Base-by-base conservation (phyloP, 2,888 invertebrate genomes). In the Galeopsomyia nigrocyanea region DNA sequence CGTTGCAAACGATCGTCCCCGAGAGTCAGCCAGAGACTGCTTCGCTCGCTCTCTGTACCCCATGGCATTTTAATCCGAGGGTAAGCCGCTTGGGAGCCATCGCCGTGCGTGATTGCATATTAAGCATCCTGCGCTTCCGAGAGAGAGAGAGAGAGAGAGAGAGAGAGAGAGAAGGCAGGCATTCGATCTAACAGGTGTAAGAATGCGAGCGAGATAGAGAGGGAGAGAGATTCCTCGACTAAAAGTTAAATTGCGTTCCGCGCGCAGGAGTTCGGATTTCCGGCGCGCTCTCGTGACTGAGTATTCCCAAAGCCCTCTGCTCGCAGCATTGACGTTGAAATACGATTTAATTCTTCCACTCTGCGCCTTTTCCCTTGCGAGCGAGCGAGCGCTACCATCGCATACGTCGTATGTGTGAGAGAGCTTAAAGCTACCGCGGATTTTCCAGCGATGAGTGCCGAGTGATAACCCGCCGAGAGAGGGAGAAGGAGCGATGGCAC, bases 181-280 rank as follows among this genome's bases (percentile, higher is more conserved):
- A 73, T 57, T 73, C 64, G 73, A 75, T 71, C 68, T 73, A 73
- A 75, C 73, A 68, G 75, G 70, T 75, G 66, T 70, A 73, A 70
- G 71, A 74, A 69, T 58, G 58, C 60, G 39, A 74, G 73, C 69
- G 68, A 49, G 65, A 10, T 13, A 56, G 67, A 50, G 50, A 57
- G 22, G 26, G 55, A 50, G 71, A 69, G 70, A 51, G 65, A 78
- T 79, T 82, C 80, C 79, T 80, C 80, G 81, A 80, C 83, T 82
- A 80, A 84, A 84, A 84, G 83, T 84, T 84, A 84, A 83, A 84
- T 84, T 84, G 82, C 82, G 80, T 83, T 83, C 80, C 22, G 17
- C 56, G 63, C 75, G 73, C 65, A 61, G 66, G 73, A 81, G 80
- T 83, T 81, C 77, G 79, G 80, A 83, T 83, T 82, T 81, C 80